Percentiles rank a stretch among this genome's conserved stretches.
Conservation (phyloP, 2,888 invertebrate species). For the Aphodius granarius region DNA sequence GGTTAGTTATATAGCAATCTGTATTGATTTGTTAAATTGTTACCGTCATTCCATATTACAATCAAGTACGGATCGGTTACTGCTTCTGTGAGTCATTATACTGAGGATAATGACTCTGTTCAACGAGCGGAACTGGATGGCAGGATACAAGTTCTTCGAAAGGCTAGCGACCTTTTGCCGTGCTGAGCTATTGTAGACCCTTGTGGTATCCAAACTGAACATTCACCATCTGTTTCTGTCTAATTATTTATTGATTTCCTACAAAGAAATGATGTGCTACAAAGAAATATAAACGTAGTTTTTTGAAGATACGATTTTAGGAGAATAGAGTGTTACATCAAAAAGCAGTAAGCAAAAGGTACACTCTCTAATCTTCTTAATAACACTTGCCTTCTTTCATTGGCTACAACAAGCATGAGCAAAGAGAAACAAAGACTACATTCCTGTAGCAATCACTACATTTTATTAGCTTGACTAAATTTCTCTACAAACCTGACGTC, state of each 20-base stretch:
- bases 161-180: not conserved
- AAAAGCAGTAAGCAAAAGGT: too few species aligned
- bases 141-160: not conserved
- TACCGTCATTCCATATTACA: not conserved
- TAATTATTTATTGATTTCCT: not conserved
- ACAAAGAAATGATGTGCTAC: too few species aligned
- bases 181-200: not conserved
- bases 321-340: too few species aligned
- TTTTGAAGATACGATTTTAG: too few species aligned
- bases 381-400: too few species aligned
- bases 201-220: not conserved
- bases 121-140: not conserved
- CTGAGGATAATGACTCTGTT: not conserved
- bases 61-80: too few species aligned
- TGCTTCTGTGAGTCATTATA: not conserved
- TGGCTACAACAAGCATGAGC: too few species aligned
- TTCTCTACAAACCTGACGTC: not conserved
- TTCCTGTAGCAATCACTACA: too few species aligned
- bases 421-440: too few species aligned
- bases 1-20: not conserved
- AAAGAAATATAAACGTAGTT: too few species aligned
- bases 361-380: too few species aligned
- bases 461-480: too few species aligned
- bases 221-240: not conserved
- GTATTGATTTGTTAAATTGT: not conserved